phyloP scores from a whole-genome alignment of 2,113 vertebrate genomes.

The Tamias sibiricus region DNA sequence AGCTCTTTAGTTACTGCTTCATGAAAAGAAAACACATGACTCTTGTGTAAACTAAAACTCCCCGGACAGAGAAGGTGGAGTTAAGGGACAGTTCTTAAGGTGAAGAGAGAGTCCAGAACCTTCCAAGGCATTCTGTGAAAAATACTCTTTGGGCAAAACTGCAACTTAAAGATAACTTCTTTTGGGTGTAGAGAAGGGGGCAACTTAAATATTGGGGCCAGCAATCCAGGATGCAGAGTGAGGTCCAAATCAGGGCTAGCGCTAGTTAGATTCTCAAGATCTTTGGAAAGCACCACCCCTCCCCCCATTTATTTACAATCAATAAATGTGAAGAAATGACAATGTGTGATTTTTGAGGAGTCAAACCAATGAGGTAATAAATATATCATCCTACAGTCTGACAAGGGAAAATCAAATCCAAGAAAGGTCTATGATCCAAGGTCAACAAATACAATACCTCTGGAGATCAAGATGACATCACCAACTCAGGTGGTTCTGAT shows the following conservation, averaged over 20 bases:
- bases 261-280: not conserved
- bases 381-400: slow-evolving; percentile 4
- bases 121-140: slow-evolving; percentile 66
- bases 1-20: no score
- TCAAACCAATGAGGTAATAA: slow-evolving; percentile 17
- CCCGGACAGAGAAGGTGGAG: not conserved
- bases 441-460: not conserved
- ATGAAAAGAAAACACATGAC: slow-evolving; percentile 61
- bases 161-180: slow-evolving; percentile 75
- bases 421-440: slow-evolving; percentile 34
- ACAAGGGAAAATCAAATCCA: not conserved
- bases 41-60: slow-evolving; percentile 59
- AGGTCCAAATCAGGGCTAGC: slow-evolving; percentile 46
- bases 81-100: slow-evolving; percentile 10
- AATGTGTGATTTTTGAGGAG: slow-evolving; percentile 12
- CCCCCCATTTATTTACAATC: not conserved
- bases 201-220: slow-evolving; percentile 58
- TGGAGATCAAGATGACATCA: slow-evolving; percentile 9
- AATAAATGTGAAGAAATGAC: not conserved
- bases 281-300: not conserved
- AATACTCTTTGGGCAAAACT: slow-evolving; percentile 65
- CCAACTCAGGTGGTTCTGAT: not conserved
- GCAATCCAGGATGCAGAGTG: not conserved
- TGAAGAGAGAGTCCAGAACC: slow-evolving; percentile 56
- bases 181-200: slow-evolving; percentile 19